Percentiles rank a stretch among this genome's conserved stretches.
phyloP scores from a whole-genome alignment of 2,797 vertebrate genomes.

The Glossophaga mutica region DNA sequence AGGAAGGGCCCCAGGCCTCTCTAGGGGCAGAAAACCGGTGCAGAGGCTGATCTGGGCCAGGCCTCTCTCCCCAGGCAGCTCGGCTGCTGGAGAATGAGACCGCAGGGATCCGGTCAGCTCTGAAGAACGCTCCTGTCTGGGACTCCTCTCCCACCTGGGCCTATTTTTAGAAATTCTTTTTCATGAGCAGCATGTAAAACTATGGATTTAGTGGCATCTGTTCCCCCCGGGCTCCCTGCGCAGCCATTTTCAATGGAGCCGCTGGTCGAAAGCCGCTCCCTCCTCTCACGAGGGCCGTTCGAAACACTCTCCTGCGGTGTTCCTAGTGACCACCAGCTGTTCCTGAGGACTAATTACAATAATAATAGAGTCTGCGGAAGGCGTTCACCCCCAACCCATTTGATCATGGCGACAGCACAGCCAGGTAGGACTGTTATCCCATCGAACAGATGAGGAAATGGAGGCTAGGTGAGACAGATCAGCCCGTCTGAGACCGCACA shows the following conservation, averaged over 20 bases:
- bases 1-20: background rate
- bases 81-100: background rate
- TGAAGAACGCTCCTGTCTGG: background rate
- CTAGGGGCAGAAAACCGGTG: background rate
- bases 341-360: background rate
- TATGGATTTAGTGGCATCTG: background rate
- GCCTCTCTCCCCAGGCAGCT: background rate
- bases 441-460: background rate
- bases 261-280: background rate
- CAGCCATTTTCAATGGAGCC: background rate
- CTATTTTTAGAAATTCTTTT: slow-evolving; percentile 41
- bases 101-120: slow-evolving; percentile 2
- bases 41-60: background rate
- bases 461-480: background rate
- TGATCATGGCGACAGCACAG: background rate
- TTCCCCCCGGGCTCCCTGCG: background rate
- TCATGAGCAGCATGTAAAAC: slow-evolving; percentile 1
- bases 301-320: rapidly evolving
- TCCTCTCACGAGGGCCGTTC: background rate
- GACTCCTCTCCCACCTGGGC: background rate
- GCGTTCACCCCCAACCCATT: too few relatives aligned
- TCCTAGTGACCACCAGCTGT: background rate
- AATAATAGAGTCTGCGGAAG: background rate
- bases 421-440: background rate
- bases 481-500: too few relatives aligned